A percentile compares a stretch with the other conserved stretches of the same genome.
Evolutionary conservation across 2,888 invertebrate species (phyloP).

Genomic region (Ophion slaviceki): DNA sequence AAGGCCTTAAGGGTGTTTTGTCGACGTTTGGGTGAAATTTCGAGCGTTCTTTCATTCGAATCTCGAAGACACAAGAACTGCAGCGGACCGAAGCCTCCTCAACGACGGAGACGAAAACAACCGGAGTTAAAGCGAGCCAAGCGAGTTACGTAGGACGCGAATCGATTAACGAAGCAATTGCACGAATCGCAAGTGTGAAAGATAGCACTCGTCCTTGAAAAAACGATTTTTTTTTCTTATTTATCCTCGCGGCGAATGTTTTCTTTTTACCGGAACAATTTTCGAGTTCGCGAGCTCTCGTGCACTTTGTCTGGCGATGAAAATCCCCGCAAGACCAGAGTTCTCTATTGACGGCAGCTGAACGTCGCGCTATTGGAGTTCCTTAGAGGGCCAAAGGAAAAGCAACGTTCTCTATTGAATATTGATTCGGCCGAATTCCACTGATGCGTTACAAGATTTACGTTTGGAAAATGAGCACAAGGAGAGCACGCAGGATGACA

Average conservation of each 20-base stretch:
- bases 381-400: background rate
- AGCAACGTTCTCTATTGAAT: background rate
- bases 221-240: background rate
- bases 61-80: background rate
- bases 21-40: background rate
- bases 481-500: constrained; percentile 17
- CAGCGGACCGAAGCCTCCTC: background rate
- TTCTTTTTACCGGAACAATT: background rate
- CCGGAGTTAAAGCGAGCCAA: background rate
- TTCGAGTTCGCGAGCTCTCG: background rate
- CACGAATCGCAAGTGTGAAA: background rate
- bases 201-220: background rate
- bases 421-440: constrained; percentile 9
- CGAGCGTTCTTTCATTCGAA: background rate
- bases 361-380: background rate
- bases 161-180: background rate
- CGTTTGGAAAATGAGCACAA: constrained; percentile 1
- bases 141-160: background rate
- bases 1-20: background rate
- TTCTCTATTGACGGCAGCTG: background rate
- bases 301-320: background rate
- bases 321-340: background rate
- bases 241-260: background rate
- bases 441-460: background rate
- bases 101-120: background rate